phyloP scores from a whole-genome alignment of 2,888 invertebrate genomes.

The Atherix ibis region DNA sequence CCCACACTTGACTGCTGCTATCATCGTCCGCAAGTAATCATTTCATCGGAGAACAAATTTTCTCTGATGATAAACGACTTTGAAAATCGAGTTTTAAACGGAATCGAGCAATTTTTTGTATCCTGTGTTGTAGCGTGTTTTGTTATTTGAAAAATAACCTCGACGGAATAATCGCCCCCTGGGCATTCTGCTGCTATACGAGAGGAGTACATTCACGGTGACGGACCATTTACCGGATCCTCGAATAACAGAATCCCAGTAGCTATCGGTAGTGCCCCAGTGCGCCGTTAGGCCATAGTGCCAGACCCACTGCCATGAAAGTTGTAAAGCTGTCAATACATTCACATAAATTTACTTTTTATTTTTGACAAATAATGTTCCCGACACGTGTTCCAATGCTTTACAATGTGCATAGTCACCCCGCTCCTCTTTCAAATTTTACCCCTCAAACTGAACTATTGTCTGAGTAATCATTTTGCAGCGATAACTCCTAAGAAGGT shows the following conservation, averaged over 20 bases:
- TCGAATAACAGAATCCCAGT: too few relatives aligned
- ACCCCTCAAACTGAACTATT: too few relatives aligned
- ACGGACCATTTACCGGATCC: too few relatives aligned
- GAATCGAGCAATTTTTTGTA: constrained; percentile 5
- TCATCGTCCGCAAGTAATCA: too few relatives aligned
- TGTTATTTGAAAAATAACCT: constrained; percentile 3
- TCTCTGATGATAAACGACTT: constrained; percentile 6
- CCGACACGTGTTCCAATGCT: constrained; percentile 5
- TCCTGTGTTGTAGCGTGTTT: neutral
- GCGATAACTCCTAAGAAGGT: neutral
- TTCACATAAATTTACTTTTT: constrained; percentile 5
- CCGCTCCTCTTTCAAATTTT: too few relatives aligned
- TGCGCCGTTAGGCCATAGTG: too few relatives aligned
- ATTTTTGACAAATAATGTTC: constrained; percentile 7
- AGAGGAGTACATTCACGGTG: too few relatives aligned
- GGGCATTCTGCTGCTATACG: too few relatives aligned
- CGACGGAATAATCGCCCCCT: constrained; percentile 5
- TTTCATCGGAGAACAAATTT: too few relatives aligned
- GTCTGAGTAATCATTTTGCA: neutral
- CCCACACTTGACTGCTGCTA: too few relatives aligned
- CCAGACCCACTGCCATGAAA: constrained; percentile 6
- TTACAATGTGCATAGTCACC: neutral
- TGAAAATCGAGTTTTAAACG: constrained; percentile 7
- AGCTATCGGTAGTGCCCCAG: too few relatives aligned
- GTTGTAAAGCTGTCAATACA: constrained; percentile 8